Evolutionary conservation across 2,797 vertebrate genomes (phyloP).

Genomic region (Carcharodon carcharias): DNA sequence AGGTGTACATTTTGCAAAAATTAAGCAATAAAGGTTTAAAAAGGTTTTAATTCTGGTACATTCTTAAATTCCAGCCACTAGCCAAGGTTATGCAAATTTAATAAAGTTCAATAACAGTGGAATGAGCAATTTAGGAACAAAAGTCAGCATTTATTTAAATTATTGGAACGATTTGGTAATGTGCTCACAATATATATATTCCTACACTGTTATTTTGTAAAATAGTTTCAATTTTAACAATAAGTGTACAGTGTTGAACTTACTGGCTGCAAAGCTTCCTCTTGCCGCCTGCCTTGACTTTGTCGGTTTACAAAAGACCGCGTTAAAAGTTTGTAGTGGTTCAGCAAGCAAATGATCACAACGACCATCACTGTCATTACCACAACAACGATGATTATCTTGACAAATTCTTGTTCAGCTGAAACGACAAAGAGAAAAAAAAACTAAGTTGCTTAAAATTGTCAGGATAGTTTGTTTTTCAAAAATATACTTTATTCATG

Average conservation of each 20-base stretch:
- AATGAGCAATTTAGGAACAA: neutral
- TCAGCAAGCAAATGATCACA: slow-evolving; percentile 85
- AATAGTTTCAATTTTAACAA: neutral
- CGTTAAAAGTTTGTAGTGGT: slow-evolving; percentile 84
- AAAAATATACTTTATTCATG: no score
- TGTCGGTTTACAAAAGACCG: slow-evolving; percentile 83
- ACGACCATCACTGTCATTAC: slow-evolving; percentile 92
- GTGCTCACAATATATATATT: neutral
- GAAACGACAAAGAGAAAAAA: slow-evolving; percentile 40
- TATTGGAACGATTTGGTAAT: neutral
- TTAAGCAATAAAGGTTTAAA: neutral
- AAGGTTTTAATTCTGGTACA: neutral
- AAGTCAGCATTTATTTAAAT: neutral
- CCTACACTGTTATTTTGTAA: neutral
- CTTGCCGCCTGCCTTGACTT: slow-evolving; percentile 75
- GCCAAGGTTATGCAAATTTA: neutral
- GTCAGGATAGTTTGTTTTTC: neutral
- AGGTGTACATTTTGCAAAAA: neutral
- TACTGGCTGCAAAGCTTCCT: slow-evolving; percentile 76
- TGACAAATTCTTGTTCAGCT: slow-evolving; percentile 85
- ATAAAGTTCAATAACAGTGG: neutral
- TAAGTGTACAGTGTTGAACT: slow-evolving; percentile 47
- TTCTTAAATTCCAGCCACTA: neutral
- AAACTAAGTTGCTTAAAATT: neutral
- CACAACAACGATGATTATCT: slow-evolving; percentile 85